Conservation (phyloP, 2,113 vertebrate genomes). For the Percopsis transmontana region DNA sequence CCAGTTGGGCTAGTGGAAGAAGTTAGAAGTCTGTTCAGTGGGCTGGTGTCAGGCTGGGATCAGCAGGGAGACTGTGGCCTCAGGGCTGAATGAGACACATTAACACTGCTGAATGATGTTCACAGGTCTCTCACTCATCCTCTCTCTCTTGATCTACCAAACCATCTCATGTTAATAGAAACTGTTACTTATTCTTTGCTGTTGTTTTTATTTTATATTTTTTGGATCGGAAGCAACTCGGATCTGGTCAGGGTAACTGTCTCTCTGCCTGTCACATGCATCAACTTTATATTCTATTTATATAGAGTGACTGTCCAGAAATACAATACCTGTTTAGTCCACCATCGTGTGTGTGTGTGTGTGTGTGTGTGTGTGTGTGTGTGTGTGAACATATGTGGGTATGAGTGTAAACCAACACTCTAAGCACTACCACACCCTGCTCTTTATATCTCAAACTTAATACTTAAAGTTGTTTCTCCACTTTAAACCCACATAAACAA, state of each 20-base stretch:
- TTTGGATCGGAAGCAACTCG: neutral
- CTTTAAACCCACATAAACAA: too few relatives aligned
- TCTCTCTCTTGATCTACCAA: neutral
- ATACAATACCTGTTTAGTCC: too few relatives aligned
- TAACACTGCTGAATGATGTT: neutral
- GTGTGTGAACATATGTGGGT: conserved; percentile 14
- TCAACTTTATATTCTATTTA: too few relatives aligned
- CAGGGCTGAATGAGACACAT: conserved; percentile 10
- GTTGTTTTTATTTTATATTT: neutral
- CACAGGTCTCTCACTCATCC: neutral
- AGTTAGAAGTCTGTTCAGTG: conserved; percentile 42
- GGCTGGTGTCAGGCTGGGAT: conserved; percentile 39
- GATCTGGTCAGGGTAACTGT: neutral
- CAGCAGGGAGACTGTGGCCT: conserved; percentile 31
- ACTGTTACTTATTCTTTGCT: neutral
- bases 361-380: conserved; percentile 6
- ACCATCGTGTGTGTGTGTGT: neutral
- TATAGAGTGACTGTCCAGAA: too few relatives aligned
- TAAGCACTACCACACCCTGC: conserved; percentile 24
- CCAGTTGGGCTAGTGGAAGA: conserved; percentile 40
- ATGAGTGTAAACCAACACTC: conserved; percentile 20
- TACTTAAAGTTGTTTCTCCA: conserved; percentile 4
- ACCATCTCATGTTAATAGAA: too few relatives aligned
- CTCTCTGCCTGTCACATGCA: too few relatives aligned
- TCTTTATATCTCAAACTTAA: conserved; percentile 27